phyloP scores from a whole-genome alignment of 2,113 vertebrate species.

The Smithornis capensis region DNA sequence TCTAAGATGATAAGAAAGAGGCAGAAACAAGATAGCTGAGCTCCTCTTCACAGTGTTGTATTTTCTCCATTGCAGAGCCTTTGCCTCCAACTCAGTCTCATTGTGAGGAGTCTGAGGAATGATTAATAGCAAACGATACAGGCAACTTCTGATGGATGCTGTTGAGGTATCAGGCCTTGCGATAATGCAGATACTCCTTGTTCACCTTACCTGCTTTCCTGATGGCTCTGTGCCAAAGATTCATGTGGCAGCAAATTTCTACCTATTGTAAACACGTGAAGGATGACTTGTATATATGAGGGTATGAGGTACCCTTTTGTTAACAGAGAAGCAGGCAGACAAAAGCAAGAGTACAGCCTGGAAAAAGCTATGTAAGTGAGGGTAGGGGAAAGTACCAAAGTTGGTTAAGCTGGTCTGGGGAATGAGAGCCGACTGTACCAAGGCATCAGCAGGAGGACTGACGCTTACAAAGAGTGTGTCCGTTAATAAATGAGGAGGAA shows the following conservation, averaged over 20 bases:
- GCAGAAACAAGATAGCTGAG: neutral
- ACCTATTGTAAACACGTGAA: neutral
- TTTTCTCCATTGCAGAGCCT: neutral
- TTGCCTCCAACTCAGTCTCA: fast-evolving
- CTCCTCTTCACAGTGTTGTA: neutral
- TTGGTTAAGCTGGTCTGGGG: neutral
- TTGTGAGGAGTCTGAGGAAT: neutral
- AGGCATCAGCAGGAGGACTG: neutral
- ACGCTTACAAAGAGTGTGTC: fast-evolving
- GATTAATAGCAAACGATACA: neutral
- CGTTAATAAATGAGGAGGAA: neutral
- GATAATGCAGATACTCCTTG: neutral
- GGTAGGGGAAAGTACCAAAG: neutral
- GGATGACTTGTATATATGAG: neutral
- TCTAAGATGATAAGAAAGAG: neutral
- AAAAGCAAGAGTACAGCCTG: neutral
- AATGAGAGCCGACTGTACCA: neutral
- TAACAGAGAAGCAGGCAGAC: neutral
- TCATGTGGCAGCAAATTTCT: neutral
- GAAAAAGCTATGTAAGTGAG: neutral
- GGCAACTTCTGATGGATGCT: neutral
- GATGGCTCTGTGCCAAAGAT: neutral
- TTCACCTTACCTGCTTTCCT: neutral
- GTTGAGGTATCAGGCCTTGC: neutral
- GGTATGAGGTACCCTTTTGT: neutral